These are phyloP conservation scores for Lapara coniferarum DNA, from an alignment of 2,888 invertebrate species.

Conservation along the genomic window DNA sequence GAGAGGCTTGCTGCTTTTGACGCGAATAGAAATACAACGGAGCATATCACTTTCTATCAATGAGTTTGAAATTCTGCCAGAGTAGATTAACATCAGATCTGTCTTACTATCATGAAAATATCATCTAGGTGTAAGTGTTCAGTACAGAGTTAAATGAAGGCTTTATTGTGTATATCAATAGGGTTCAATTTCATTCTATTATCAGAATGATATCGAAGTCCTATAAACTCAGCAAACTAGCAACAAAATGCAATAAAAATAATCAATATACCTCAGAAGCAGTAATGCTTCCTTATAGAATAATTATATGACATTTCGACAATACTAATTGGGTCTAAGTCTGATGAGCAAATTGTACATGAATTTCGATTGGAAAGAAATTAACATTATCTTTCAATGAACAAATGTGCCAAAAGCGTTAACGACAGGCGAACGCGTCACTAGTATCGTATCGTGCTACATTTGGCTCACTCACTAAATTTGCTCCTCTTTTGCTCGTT, in stretches of 20 bases:
- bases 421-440: constrained; percentile 1
- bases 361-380: constrained; percentile 39
- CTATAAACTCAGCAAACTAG: constrained; percentile 49
- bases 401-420: constrained; percentile 71
- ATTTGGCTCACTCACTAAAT: constrained; percentile 30
- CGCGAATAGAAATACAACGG: constrained; percentile 70
- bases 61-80: constrained; percentile 59
- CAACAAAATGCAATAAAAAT: constrained; percentile 61
- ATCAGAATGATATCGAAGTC: constrained; percentile 52
- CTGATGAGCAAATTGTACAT: constrained; percentile 50
- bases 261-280: constrained; percentile 77
- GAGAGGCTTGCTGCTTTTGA: constrained; percentile 75
- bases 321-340: constrained; percentile 58
- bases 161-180: constrained; percentile 45
- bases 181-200: constrained; percentile 56
- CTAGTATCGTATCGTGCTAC: constrained; percentile 10
- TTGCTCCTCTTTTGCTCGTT: constrained; percentile 46
- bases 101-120: constrained; percentile 65
- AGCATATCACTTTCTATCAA: constrained; percentile 63
- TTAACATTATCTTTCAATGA: constrained; percentile 44
- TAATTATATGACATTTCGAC: constrained; percentile 53
- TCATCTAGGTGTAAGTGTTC: constrained; percentile 60
- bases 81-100: constrained; percentile 77
- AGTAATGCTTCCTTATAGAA: constrained; percentile 68
- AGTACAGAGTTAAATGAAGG: constrained; percentile 56